phyloP scores from a whole-genome alignment of 2,113 vertebrate species.

The Gambusia affinis region DNA sequence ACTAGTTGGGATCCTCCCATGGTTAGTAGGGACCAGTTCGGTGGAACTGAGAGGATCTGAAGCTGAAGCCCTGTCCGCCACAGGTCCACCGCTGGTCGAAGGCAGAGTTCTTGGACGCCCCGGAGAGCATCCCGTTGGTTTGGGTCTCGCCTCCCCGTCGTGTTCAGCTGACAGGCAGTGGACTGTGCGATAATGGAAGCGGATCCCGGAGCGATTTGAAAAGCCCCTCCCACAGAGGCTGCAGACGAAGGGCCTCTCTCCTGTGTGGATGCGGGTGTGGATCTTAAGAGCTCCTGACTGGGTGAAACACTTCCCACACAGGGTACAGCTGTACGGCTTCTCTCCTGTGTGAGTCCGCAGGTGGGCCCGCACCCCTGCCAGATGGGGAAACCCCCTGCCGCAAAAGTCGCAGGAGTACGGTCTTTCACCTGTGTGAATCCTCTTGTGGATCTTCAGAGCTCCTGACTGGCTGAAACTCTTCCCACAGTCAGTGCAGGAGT shows the following conservation, averaged over 20 bases:
- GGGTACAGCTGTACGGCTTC: constrained; percentile 83
- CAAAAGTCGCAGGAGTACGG: constrained; percentile 78
- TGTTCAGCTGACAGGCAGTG: constrained; percentile 73
- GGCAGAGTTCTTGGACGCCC: constrained; percentile 55
- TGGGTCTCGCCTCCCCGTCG: constrained; percentile 12
- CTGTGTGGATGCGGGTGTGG: constrained; percentile 79
- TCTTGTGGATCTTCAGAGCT: constrained; percentile 82
- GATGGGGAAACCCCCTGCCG: constrained; percentile 79
- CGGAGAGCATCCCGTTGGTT: constrained; percentile 8
- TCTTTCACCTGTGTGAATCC: constrained; percentile 79
- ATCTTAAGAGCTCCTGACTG: constrained; percentile 83
- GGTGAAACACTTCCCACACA: constrained; percentile 86
- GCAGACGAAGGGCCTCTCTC: constrained; percentile 81
- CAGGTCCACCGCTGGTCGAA: background rate
- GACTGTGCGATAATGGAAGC: constrained; percentile 81
- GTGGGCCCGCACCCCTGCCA: constrained; percentile 81
- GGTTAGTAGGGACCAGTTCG: background rate
- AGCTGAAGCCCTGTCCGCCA: background rate
- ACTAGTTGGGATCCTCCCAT: background rate
- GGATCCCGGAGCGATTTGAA: constrained; percentile 81
- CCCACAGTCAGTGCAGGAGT: constrained; percentile 83
- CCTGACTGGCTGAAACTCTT: constrained; percentile 85
- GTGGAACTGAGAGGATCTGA: constrained; percentile 1
- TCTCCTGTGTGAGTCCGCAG: constrained; percentile 83
- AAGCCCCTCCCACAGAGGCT: constrained; percentile 81